These are phyloP conservation scores for Silurus asotus DNA, from an alignment of 2,113 vertebrate genomes.

Conservation along the genomic window DNA sequence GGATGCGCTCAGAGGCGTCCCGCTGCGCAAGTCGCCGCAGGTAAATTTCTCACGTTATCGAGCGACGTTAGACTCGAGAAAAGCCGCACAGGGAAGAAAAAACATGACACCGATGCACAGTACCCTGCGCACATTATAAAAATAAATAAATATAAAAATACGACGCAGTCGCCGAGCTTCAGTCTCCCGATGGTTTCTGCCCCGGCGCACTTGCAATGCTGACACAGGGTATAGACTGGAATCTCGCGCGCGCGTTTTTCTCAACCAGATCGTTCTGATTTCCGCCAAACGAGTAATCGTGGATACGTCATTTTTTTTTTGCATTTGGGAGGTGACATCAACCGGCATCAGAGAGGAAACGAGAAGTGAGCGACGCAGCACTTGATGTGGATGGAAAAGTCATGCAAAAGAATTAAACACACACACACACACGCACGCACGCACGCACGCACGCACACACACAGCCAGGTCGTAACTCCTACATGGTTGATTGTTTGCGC, in stretches of 20 bases:
- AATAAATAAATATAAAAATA: neutral
- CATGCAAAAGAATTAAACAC: slow-evolving; percentile 44
- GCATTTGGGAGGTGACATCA: slow-evolving; percentile 34
- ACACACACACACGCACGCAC: too few species aligned
- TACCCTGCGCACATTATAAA: neutral
- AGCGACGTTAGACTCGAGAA: slow-evolving; percentile 7
- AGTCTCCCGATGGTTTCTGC: slow-evolving; percentile 28
- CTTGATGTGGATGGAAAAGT: slow-evolving; percentile 66
- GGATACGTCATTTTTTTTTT: neutral
- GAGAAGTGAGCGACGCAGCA: slow-evolving; percentile 62
- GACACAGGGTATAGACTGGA: slow-evolving; percentile 32
- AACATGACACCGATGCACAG: slow-evolving; percentile 21
- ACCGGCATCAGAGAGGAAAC: slow-evolving; percentile 54
- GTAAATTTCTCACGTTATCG: slow-evolving; percentile 9
- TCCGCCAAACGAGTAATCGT: slow-evolving; percentile 25
- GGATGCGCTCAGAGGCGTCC: slow-evolving; percentile 33
- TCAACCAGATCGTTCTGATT: neutral
- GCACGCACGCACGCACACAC: slow-evolving; percentile 7
- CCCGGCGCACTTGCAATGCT: slow-evolving; percentile 49
- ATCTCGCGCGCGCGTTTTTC: slow-evolving; percentile 4
- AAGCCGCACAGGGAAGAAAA: slow-evolving; percentile 10
- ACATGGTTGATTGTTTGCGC: slow-evolving; percentile 60
- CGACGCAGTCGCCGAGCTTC: slow-evolving; percentile 18
- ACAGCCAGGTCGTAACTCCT: slow-evolving; percentile 67
- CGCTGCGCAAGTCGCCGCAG: slow-evolving; percentile 29